Conservation (phyloP, 1,140 invertebrate species). For the Ooceraea biroi region DNA sequence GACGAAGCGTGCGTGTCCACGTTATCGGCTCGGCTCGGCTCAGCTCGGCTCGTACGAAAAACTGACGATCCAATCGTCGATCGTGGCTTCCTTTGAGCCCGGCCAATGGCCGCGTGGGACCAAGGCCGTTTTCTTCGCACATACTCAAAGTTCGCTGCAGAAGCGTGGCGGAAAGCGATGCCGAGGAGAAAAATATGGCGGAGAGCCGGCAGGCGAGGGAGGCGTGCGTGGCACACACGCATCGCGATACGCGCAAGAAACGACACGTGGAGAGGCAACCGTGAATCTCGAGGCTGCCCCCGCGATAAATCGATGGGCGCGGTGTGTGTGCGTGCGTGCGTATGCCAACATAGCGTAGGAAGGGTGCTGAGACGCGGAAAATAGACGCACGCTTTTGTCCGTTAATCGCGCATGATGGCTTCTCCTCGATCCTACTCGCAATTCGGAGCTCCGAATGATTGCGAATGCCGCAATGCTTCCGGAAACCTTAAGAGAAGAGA, state of each 20-base stretch:
- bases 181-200: slow-evolving; percentile 4
- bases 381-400: slow-evolving; percentile 32
- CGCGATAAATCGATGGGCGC: slow-evolving; percentile 39
- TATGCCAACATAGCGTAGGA: slow-evolving; percentile 26
- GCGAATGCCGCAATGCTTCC: not conserved
- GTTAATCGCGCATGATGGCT: slow-evolving; percentile 13
- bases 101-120: slow-evolving; percentile 84
- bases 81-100: slow-evolving; percentile 77
- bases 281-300: slow-evolving; percentile 67
- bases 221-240: slow-evolving; percentile 2
- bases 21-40: slow-evolving; percentile 24
- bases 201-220: slow-evolving; percentile 13
- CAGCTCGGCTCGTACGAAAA: slow-evolving; percentile 6
- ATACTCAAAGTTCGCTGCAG: slow-evolving; percentile 65
- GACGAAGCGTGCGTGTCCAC: slow-evolving; percentile 5
- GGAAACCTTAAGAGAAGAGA: not conserved
- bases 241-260: slow-evolving; percentile 56
- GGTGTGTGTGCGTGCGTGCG: not conserved
- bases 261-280: slow-evolving; percentile 57
- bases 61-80: slow-evolving; percentile 72
- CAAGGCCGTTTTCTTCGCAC: slow-evolving; percentile 80
- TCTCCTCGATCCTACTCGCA: too few relatives aligned
- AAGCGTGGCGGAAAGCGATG: slow-evolving; percentile 37
- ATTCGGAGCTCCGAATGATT: not conserved
- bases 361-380: slow-evolving; percentile 27